Conservation (phyloP, 2,888 invertebrate genomes). For the Diogma glabrata region DNA sequence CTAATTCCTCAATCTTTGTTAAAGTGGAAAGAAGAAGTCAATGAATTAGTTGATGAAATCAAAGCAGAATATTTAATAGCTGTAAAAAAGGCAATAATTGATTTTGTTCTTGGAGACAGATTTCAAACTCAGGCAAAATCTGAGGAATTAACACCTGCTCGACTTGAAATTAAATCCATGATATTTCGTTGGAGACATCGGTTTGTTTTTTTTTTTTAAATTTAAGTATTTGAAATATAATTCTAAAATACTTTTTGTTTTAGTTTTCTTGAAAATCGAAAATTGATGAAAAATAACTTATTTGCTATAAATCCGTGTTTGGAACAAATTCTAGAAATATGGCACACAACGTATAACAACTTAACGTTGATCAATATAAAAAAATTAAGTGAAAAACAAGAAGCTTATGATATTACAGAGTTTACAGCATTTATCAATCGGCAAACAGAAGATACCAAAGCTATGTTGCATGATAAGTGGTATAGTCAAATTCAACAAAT, state of each 20-base stretch:
- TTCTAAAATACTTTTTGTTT: too few species aligned
- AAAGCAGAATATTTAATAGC: slow-evolving; percentile 76
- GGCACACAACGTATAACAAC: slow-evolving; percentile 64
- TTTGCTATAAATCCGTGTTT: slow-evolving; percentile 73
- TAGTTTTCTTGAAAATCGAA: slow-evolving; percentile 34
- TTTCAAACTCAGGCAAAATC: slow-evolving; percentile 26
- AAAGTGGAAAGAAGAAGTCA: slow-evolving; percentile 47
- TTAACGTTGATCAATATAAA: slow-evolving; percentile 32
- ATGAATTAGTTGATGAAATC: slow-evolving; percentile 60
- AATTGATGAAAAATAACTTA: slow-evolving; percentile 47
- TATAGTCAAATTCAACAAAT: slow-evolving; percentile 32
- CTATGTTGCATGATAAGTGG: slow-evolving; percentile 47
- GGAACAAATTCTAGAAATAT: slow-evolving; percentile 64
- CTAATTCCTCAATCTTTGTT: slow-evolving; percentile 51
- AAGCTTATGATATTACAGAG: slow-evolving; percentile 33
- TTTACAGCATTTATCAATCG: slow-evolving; percentile 37
- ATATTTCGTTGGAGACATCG: slow-evolving; percentile 57
- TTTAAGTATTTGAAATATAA: too few species aligned
- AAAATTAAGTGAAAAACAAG: slow-evolving; percentile 24
- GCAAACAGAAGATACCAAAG: slow-evolving; percentile 56
- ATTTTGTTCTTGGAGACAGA: slow-evolving; percentile 79
- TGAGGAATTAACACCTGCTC: slow-evolving; percentile 41
- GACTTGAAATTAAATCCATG: slow-evolving; percentile 46
- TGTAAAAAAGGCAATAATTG: slow-evolving; percentile 84
- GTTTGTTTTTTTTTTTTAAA: slow-evolving; percentile 20